These are phyloP conservation scores for Ctenosaura bakeri DNA, from an alignment of 2,797 vertebrate species.

Conservation along the genomic window DNA sequence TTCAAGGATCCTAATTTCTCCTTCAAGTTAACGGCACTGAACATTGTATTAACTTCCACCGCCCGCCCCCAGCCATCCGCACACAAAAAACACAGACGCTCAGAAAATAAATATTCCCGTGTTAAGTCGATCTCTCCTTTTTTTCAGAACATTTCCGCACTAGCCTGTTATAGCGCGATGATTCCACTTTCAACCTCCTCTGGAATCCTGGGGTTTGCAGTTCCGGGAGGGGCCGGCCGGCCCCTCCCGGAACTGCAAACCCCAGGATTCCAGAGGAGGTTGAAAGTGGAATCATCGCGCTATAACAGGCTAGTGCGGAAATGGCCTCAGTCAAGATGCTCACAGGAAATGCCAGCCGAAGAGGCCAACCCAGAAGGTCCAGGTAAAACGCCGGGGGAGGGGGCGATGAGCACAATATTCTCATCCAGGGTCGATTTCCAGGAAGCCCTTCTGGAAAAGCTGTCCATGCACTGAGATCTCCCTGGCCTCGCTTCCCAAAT, in stretches of 20 bases:
- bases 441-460: constrained; percentile 51
- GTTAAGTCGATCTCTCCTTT: constrained; percentile 18
- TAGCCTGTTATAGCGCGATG: too few relatives aligned
- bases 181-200: too few relatives aligned
- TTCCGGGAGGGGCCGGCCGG: too few relatives aligned
- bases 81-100: fast-evolving
- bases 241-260: too few relatives aligned
- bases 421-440: constrained; percentile 35
- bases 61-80: too few relatives aligned
- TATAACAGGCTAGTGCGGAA: too few relatives aligned
- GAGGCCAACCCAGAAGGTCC: not conserved
- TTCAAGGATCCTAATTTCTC: constrained; percentile 3
- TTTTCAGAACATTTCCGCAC: too few relatives aligned
- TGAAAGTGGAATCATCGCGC: too few relatives aligned
- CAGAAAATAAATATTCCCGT: not conserved
- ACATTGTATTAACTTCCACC: too few relatives aligned
- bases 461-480: constrained; percentile 54
- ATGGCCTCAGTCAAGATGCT: constrained; percentile 28
- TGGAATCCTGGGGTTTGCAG: too few relatives aligned
- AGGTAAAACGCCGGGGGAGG: constrained; percentile 41
- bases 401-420: not conserved
- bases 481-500: constrained; percentile 46
- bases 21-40: not conserved
- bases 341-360: not conserved
- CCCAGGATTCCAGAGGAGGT: too few relatives aligned